Base-by-base conservation (phyloP, 2,113 vertebrate genomes). In the Spea multiplicata region DNA sequence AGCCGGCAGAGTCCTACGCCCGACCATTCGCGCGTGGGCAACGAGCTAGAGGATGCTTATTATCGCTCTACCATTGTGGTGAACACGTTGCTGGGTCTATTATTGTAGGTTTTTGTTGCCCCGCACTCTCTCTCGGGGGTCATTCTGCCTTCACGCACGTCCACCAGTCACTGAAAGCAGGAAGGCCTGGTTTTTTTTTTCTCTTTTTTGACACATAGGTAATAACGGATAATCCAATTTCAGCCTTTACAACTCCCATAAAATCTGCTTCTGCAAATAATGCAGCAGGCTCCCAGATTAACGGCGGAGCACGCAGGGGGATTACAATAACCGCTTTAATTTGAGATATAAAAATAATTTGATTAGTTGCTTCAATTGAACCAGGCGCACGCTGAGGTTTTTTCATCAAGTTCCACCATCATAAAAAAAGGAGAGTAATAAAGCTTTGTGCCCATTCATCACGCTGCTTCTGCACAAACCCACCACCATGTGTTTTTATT, bases 201-300 rank as follows among this genome's bases (percentile, higher is more conserved):
- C 30, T 30, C 30, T 30, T 44, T 13, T 30, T 13, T 55, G 69
- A 70, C 52, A 50, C 75, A 52, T 5, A 16, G 44, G 76, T 61
- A 78, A 78, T 71, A 78, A 78, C 68, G 44, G 61, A 59, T 78
- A 78, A 78, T 78, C 76, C 76, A 78, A 71, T 78, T 70, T 78
- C 76, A 71, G 59, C 57, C 44, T 78, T 78, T 78, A 78, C 68
- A 78, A 64, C 76, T 53, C 67, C 68, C 66, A 71, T 71, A 78
- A 71, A 78, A 68, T 71, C 68, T 62, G 45, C 71, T 71, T 65
- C 57, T 52, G 68, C 67, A 17, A 71, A 71, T 65, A 65, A 78
- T 65, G 76, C 68, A n/a, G 59, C 68, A 30, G 13, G 67, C 30
- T 30, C 46, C 6, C 57, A 71, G 76, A 71, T 71, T 71, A 71